Conservation (phyloP, 1,140 invertebrate species). For the Drosophila insularis region DNA sequence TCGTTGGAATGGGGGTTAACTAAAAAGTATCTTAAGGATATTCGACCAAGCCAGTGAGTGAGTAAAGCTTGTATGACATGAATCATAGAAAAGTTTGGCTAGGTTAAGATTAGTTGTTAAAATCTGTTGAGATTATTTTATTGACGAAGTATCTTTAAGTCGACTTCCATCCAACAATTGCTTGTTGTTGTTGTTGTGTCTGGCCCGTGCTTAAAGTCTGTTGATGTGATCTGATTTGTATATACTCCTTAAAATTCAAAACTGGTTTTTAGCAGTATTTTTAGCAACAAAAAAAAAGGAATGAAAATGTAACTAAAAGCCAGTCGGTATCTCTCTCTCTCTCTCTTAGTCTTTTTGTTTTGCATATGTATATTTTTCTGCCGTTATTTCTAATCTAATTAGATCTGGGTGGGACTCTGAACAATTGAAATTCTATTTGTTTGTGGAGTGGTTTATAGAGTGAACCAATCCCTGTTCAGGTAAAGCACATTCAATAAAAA, state of each 20-base stretch:
- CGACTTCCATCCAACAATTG: not conserved
- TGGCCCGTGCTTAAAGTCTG: conserved; percentile 9
- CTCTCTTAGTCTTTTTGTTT: not conserved
- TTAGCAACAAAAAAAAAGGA: not conserved
- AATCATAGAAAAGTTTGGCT: no score
- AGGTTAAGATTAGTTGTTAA: not conserved
- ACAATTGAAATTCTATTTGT: not conserved
- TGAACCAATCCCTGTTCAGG: conserved; percentile 51
- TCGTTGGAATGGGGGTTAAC: not conserved
- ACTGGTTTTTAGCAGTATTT: not conserved
- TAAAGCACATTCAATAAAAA: not conserved
- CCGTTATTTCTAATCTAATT: conserved; percentile 44
- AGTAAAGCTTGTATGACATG: no score
- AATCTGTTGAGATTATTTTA: not conserved
- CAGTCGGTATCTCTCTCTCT: not conserved
- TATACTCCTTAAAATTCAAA: not conserved
- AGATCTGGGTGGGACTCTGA: conserved; percentile 49
- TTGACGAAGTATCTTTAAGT: not conserved
- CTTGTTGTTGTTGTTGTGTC: not conserved
- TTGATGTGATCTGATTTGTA: conserved; percentile 5
- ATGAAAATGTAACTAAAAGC: not conserved
- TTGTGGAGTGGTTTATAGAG: conserved; percentile 1
- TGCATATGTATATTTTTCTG: not conserved
- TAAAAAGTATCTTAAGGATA: not conserved
- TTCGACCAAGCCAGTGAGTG: not conserved